Percentiles rank a stretch among this genome's conserved stretches.
Evolutionary conservation across 2,888 invertebrate genomes (phyloP).

Genomic region (Drosophila prolongata): DNA sequence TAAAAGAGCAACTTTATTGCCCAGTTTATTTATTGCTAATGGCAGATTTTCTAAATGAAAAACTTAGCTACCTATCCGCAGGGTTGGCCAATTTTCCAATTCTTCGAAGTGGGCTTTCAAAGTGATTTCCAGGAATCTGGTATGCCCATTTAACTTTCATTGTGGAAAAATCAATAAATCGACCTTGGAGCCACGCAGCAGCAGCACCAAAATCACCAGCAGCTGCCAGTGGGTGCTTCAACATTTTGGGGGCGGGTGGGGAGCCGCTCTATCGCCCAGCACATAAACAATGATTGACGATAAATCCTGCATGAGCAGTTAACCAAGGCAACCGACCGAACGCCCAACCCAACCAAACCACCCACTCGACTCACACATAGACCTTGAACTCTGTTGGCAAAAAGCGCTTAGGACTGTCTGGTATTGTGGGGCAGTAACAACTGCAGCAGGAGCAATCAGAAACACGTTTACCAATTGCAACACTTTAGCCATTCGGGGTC

Average conservation of each 20-base stretch:
- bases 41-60: not conserved
- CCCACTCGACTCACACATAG: slow-evolving; percentile 49
- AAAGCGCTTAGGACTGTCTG: slow-evolving; percentile 38
- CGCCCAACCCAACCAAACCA: slow-evolving; percentile 1
- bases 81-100: not conserved
- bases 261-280: slow-evolving; percentile 23
- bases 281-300: slow-evolving; percentile 56
- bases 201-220: slow-evolving; percentile 9
- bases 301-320: slow-evolving; percentile 49
- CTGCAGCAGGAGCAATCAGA: slow-evolving; percentile 56
- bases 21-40: not conserved
- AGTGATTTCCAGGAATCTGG: slow-evolving; percentile 33
- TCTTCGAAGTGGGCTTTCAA: slow-evolving; percentile 19
- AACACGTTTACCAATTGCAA: slow-evolving; percentile 61
- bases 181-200: slow-evolving; percentile 71
- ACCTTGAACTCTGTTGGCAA: slow-evolving; percentile 68
- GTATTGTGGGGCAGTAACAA: slow-evolving; percentile 11
- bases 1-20: not conserved
- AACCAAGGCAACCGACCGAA: slow-evolving; percentile 41
- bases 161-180: slow-evolving; percentile 80
- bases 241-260: slow-evolving; percentile 6
- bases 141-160: slow-evolving; percentile 21
- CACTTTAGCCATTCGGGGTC: slow-evolving; percentile 43
- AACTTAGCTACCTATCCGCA: not conserved
- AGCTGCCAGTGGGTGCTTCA: slow-evolving; percentile 23